Conservation (phyloP, 2,888 invertebrate genomes). For the Euspilapteryx auroguttella region DNA sequence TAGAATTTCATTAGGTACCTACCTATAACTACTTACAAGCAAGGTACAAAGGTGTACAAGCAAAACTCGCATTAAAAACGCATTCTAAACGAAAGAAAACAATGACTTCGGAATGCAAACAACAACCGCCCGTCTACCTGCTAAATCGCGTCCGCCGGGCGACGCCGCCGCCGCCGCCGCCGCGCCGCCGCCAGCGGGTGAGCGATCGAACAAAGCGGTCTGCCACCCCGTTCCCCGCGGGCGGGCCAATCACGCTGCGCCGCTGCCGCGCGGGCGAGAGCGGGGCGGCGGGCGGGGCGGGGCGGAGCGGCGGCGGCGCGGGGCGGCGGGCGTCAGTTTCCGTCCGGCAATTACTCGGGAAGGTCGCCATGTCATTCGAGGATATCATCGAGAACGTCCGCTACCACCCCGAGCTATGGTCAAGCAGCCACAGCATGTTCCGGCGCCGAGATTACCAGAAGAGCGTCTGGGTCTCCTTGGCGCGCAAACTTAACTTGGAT, state of each 20-base stretch:
- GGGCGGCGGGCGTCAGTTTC: constrained; percentile 6
- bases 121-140: too few relatives aligned
- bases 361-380: constrained; percentile 9
- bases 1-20: too few relatives aligned
- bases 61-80: too few relatives aligned
- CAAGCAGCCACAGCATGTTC: constrained; percentile 10
- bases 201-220: not conserved
- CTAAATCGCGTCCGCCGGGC: not conserved
- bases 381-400: constrained; percentile 12
- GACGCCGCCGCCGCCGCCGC: constrained; percentile 20
- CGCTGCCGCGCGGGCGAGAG: constrained; percentile 3
- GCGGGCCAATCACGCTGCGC: not conserved
- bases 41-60: too few relatives aligned
- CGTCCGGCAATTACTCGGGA: constrained; percentile 1
- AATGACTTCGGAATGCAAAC: too few relatives aligned
- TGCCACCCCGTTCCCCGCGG: not conserved
- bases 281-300: constrained; percentile 7
- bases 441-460: constrained; percentile 9
- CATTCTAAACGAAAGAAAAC: too few relatives aligned
- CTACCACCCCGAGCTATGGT: constrained; percentile 12
- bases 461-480: constrained; percentile 11
- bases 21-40: too few relatives aligned
- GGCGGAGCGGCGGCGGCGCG: constrained; percentile 6
- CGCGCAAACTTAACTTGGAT: constrained; percentile 9
- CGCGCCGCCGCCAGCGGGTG: constrained; percentile 12